Evolutionary conservation across 1,140 invertebrate species (phyloP), one percentile per base, ranked within the genome.

Genomic region (Pogonomyrmex californicus): DNA sequence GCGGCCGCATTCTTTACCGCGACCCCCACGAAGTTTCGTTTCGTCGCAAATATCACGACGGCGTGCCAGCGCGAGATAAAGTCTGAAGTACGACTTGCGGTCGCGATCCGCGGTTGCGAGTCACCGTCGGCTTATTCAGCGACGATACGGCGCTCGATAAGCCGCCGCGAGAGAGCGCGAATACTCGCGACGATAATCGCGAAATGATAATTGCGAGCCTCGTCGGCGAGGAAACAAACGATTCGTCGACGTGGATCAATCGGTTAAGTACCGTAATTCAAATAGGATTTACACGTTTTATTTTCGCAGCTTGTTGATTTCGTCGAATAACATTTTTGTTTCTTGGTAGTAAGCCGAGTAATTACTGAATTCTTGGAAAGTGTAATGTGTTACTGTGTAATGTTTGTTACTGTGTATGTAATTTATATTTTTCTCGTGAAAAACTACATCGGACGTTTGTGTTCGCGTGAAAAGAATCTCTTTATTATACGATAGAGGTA

Each of bases 61-160:
- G 58, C 78, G 30, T 66, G 60, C 85, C 56, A 60, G 66, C 60
- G 12, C 81, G 81, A 87, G 86, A 87, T 85, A 87, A 87, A 60
- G 73, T 76, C 79, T 75, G 51, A 76, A 70, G 58, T 82, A 86
- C 51, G 86, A 54, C 66, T 54, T 14, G 78, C 78, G 30, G 58
- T 47, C 10, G 58, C 51, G 0, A 44, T 23, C 23, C 41, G 33
- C n/a, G 41, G 30, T 7, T 30, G 47, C 58, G 5, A 6, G 44
- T 79, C 23, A 23, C 47, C 38, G 6, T 17, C 38, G 10, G 30
- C 30, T 63, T 81, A 71, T 81, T 81, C 78, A 56, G 65, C 38
- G 65, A 81, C 30, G 66, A 82, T 44, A 17, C 5, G 49, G 60
- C 81, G 63, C 41, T 58, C 63, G 71, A 87, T 77, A 77, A 83